Evolutionary conservation across 2,888 invertebrate genomes (phyloP).

Genomic region (Acronicta aceris): DNA sequence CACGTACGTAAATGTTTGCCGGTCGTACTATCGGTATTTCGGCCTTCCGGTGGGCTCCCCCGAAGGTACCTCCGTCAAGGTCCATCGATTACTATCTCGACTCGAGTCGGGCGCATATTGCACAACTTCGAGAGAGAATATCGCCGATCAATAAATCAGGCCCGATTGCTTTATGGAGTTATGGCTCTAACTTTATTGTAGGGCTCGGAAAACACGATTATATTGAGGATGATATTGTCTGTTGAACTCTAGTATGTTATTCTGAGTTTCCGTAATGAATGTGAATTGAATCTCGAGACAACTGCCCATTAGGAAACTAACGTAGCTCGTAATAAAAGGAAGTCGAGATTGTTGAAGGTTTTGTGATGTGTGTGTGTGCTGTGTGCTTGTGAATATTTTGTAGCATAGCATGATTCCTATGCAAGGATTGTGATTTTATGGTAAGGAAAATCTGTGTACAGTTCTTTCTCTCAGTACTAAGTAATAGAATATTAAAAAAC

Average conservation of each 20-base stretch:
- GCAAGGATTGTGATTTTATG: slow-evolving; percentile 6
- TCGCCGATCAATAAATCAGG: slow-evolving; percentile 74
- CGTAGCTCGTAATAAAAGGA: slow-evolving; percentile 10
- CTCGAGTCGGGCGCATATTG: slow-evolving; percentile 78
- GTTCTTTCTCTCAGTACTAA: not conserved
- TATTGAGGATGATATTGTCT: slow-evolving; percentile 55
- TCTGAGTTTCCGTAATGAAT: slow-evolving; percentile 20
- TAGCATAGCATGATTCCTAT: slow-evolving; percentile 20
- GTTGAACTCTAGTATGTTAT: slow-evolving; percentile 48
- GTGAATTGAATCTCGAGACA: slow-evolving; percentile 33
- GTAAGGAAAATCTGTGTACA: not conserved
- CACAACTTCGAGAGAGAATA: slow-evolving; percentile 76
- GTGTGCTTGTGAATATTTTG: slow-evolving; percentile 38
- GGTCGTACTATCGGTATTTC: slow-evolving; percentile 74
- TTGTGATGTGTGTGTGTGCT: slow-evolving; percentile 43
- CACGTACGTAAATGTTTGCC: slow-evolving; percentile 85
- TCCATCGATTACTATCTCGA: slow-evolving; percentile 82
- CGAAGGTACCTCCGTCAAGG: slow-evolving; percentile 76
- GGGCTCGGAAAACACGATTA: slow-evolving; percentile 56
- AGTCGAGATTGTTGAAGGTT: slow-evolving; percentile 21
- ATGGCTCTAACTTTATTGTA: slow-evolving; percentile 63
- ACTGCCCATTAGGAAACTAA: slow-evolving; percentile 13
- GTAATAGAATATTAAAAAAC: too few species aligned
- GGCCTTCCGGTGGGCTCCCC: slow-evolving; percentile 73
- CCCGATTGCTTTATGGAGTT: slow-evolving; percentile 67